A percentile compares a stretch with the other conserved stretches of the same genome.
phyloP scores from a whole-genome alignment of 2,113 vertebrate genomes.

The Lichenostomus cassidix region DNA sequence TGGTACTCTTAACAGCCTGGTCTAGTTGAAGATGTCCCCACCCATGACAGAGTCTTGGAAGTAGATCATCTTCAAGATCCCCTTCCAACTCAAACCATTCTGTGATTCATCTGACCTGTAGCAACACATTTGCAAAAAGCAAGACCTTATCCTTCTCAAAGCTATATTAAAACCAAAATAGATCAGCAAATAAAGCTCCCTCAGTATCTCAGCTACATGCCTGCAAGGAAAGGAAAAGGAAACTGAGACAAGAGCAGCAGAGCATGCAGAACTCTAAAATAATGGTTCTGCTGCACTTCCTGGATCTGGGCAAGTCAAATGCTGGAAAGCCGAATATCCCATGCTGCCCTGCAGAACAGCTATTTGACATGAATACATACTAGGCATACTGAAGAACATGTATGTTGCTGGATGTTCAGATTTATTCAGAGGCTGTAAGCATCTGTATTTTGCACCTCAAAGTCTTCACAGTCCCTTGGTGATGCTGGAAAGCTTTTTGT shows the following conservation, averaged over 20 bases:
- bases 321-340: background rate
- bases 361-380: background rate
- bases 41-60: background rate
- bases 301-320: background rate
- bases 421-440: background rate
- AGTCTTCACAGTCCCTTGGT: background rate
- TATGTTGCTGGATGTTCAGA: background rate
- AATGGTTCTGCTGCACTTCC: background rate
- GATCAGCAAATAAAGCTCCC: background rate
- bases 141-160: background rate
- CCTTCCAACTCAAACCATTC: background rate
- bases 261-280: background rate
- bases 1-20: background rate
- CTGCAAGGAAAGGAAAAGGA: background rate
- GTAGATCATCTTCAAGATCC: background rate
- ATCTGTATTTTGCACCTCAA: slow-evolving; percentile 14
- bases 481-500: background rate
- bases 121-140: background rate
- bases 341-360: background rate
- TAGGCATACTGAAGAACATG: background rate
- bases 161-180: background rate
- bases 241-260: background rate
- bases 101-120: background rate
- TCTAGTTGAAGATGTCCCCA: background rate
- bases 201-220: background rate